Base-by-base conservation (phyloP, 1,140 invertebrate species). In the Gerris buenoi region DNA sequence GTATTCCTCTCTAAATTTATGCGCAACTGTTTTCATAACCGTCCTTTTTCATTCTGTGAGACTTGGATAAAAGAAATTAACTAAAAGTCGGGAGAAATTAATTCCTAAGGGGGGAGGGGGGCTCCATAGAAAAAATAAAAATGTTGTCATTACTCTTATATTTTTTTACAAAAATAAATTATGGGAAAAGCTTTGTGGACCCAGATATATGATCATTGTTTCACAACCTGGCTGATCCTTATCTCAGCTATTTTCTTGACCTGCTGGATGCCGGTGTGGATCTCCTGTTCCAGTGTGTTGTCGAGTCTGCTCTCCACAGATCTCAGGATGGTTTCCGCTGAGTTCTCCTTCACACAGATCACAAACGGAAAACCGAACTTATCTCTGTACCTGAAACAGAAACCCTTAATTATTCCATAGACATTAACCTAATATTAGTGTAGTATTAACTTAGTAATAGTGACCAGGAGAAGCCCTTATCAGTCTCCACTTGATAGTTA, bases 281-380 rank as follows among this genome's bases (percentile, higher is more conserved):
- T 67, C 33, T 67, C 66, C 5, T 63, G 13, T n/a, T 29, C 29
- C 2, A 28, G 14, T 22, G 18, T 27, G 60, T 67, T 67, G 2
- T 63, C 25, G 25, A 26, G 46, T 62, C 66, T 14, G 13, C 2
- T 26, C n/a, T 29, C 3, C 2, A 67, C 63, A 18, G 58, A 46
- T 2, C 14, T n/a, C 2, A 67, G 3, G 10, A 67, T 62, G 3
- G 13, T 22, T n/a, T 56, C 25, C 63, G 58, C 26, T n/a, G 13
- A 2, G 29, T 25, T 67, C 25, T 67, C 59, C 25, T 25, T 26
- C 15, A 56, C 66, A 58, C 66, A 67, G 58, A 67, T 63, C 14
- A 67, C 59, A 27, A 63, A 67, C 25, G 66, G 66, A 28, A 67
- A 67, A n/a, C 66, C 66, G 29, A 67, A 67, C 25, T 63, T 62